A percentile compares a stretch with the other conserved stretches of the same genome.
These are phyloP conservation scores for Trididemnum clinides DNA, from an alignment of 23 tunicate genomes.

Conservation along the genomic window DNA sequence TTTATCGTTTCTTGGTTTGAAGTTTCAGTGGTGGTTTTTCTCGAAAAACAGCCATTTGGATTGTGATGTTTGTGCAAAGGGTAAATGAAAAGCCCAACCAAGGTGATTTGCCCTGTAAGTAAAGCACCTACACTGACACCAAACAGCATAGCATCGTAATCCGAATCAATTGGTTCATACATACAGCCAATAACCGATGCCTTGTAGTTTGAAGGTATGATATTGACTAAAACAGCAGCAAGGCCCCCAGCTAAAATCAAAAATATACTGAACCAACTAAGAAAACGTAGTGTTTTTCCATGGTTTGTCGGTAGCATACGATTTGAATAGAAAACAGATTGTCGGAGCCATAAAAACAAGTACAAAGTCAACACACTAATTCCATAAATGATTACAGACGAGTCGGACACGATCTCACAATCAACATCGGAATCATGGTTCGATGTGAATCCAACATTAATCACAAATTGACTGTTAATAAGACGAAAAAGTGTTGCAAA, in stretches of 20 bases:
- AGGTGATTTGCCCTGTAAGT: slow-evolving; percentile 2
- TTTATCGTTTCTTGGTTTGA: too few species aligned
- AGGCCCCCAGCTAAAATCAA: background rate
- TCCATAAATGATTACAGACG: background rate
- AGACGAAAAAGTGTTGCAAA: background rate
- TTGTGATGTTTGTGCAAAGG: slow-evolving; percentile 24
- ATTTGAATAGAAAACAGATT: slow-evolving; percentile 31
- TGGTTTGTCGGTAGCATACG: slow-evolving; percentile 10
- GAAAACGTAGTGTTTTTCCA: background rate
- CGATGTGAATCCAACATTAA: background rate
- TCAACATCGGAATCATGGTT: background rate
- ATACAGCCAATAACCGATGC: background rate
- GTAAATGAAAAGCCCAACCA: slow-evolving; percentile 22
- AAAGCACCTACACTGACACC: background rate
- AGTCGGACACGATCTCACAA: background rate
- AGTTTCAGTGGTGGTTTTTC: too few species aligned
- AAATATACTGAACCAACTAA: slow-evolving; percentile 15
- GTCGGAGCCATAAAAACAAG: slow-evolving; percentile 43
- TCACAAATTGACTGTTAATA: slow-evolving; percentile 2
- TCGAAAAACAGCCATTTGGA: too few species aligned
- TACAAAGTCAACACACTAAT: slow-evolving; percentile 7
- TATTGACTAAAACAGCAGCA: background rate
- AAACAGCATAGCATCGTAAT: background rate
- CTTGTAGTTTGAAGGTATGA: background rate
- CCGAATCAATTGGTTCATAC: background rate